Conservation (phyloP, 2,113 vertebrate species). For the Oryzias javanicus region DNA sequence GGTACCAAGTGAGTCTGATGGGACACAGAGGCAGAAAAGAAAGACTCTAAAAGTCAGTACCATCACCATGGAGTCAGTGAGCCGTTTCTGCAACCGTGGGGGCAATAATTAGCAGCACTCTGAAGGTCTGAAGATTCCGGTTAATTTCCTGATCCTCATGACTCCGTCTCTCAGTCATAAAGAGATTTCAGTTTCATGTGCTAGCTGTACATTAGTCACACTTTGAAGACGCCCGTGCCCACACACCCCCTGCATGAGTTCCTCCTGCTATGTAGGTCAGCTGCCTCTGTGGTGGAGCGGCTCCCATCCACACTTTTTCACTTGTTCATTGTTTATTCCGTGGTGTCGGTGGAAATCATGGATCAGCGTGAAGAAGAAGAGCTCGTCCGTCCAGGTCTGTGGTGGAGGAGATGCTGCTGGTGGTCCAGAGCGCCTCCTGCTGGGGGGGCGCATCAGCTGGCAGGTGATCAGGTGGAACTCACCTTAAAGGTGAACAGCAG, state of each 20-base stretch:
- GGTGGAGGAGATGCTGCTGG: no score
- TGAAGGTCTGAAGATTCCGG: neutral
- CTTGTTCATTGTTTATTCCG: constrained; percentile 33
- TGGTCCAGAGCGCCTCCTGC: no score
- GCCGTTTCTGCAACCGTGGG: no score
- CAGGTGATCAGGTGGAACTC: no score
- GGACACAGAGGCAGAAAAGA: no score
- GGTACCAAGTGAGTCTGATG: no score
- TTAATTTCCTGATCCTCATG: constrained; percentile 11
- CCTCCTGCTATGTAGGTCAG: constrained; percentile 58
- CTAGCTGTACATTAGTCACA: constrained; percentile 43
- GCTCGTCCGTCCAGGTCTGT: no score
- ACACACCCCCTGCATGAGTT: constrained; percentile 30
- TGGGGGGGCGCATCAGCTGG: no score
- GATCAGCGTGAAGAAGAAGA: neutral
- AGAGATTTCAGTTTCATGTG: constrained; percentile 31
- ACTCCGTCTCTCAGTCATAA: constrained; percentile 16
- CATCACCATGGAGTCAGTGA: no score
- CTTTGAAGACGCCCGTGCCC: constrained; percentile 27
- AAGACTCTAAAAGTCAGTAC: no score
- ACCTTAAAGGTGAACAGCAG: no score
- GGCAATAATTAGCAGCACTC: no score
- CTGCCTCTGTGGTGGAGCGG: constrained; percentile 34
- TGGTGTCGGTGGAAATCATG: constrained; percentile 25
- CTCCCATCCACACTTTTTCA: constrained; percentile 27